Conservation (phyloP, 2,888 invertebrate genomes). For the Nephrotoma guestfalica region DNA sequence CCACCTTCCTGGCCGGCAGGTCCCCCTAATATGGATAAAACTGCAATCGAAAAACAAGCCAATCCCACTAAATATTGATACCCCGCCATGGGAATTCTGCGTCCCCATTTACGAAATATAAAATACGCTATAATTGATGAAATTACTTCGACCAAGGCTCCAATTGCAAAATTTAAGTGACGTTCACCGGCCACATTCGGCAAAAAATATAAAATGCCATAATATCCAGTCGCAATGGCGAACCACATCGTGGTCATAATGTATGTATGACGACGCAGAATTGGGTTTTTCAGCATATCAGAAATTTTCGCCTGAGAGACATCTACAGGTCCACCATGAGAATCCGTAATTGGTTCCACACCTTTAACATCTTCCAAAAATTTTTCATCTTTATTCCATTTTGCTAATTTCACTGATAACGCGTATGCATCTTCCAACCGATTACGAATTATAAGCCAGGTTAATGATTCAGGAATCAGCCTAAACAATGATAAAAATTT, state of each 20-base stretch:
- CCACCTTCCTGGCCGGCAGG: not conserved
- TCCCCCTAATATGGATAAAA: slow-evolving; percentile 17
- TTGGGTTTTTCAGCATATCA: slow-evolving; percentile 10
- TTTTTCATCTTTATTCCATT: slow-evolving; percentile 18
- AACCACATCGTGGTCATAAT: slow-evolving; percentile 25
- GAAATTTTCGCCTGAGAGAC: not conserved
- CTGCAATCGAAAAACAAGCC: slow-evolving; percentile 27
- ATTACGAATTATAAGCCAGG: slow-evolving; percentile 27
- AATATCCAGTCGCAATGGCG: slow-evolving; percentile 31
- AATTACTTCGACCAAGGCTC: slow-evolving; percentile 32
- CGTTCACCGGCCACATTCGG: slow-evolving; percentile 32
- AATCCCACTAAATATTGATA: slow-evolving; percentile 30
- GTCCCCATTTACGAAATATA: slow-evolving; percentile 29
- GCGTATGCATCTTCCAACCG: slow-evolving; percentile 24
- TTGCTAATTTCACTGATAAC: slow-evolving; percentile 22
- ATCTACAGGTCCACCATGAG: not conserved
- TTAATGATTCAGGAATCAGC: slow-evolving; percentile 31
- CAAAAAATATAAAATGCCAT: slow-evolving; percentile 29
- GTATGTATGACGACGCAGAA: slow-evolving; percentile 15
- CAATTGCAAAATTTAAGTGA: slow-evolving; percentile 34
- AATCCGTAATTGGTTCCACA: not conserved
- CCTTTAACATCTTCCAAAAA: slow-evolving; percentile 12
- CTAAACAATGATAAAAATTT: slow-evolving; percentile 14
- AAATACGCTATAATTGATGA: slow-evolving; percentile 29
- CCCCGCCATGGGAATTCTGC: slow-evolving; percentile 30